These are phyloP conservation scores for Holothuria leucospilota DNA, from an alignment of 53 echinoderm and acorn worm genomes.

Conservation along the genomic window DNA sequence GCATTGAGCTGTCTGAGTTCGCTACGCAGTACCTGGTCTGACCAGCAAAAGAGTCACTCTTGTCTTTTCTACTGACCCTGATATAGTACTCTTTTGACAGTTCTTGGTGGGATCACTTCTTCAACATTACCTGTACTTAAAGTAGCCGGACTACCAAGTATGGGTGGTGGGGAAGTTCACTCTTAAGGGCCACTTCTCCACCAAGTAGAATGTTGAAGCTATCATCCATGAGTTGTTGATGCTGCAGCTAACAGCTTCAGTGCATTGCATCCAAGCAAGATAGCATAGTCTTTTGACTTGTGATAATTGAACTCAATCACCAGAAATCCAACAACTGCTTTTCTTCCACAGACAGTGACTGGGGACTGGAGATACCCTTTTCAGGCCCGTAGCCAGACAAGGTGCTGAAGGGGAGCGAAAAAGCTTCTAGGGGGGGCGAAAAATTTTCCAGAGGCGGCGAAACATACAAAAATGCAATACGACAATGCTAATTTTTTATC, in stretches of 20 bases:
- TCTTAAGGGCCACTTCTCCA: not conserved
- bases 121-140: not conserved
- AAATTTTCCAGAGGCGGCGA: too few relatives aligned
- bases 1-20: conserved; percentile 53
- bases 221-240: not conserved
- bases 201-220: not conserved
- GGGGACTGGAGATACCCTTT: conserved; percentile 34
- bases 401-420: too few relatives aligned
- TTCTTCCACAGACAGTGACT: conserved; percentile 1
- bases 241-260: conserved; percentile 5
- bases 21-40: conserved; percentile 14
- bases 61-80: not conserved
- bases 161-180: not conserved
- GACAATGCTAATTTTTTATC: too few relatives aligned
- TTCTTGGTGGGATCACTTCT: not conserved
- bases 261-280: conserved; percentile 44
- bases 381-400: too few relatives aligned
- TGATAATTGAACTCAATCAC: not conserved
- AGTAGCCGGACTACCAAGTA: not conserved
- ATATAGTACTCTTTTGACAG: not conserved
- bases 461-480: too few relatives aligned
- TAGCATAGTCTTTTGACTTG: not conserved
- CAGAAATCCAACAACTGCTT: conserved; percentile 54
- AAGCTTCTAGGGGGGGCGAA: too few relatives aligned
- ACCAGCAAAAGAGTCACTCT: too few relatives aligned